Conservation (phyloP, 2,888 invertebrate genomes). For the Bhutanitis thaidina region DNA sequence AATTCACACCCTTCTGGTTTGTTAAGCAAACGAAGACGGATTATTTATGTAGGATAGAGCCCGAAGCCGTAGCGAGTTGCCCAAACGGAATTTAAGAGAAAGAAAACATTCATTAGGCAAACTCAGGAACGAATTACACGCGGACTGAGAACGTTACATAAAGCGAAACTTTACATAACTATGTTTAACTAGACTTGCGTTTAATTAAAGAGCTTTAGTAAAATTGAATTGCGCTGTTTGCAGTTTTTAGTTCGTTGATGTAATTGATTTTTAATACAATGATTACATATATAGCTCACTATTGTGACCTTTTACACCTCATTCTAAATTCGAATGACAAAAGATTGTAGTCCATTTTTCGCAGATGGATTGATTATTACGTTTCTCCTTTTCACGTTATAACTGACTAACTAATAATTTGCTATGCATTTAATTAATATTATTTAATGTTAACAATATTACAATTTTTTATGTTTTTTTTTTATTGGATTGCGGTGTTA, state of each 20-base stretch:
- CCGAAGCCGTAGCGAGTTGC: slow-evolving; percentile 5
- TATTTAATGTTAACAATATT: no score
- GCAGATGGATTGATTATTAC: no score
- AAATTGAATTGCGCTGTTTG: background rate
- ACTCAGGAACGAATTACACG: slow-evolving; percentile 16
- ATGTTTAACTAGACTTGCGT: slow-evolving; percentile 17
- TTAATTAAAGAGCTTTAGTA: slow-evolving; percentile 15
- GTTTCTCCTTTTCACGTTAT: no score
- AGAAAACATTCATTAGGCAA: slow-evolving; percentile 23
- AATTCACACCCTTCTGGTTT: background rate
- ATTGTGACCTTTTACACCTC: no score
- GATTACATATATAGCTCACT: no score
- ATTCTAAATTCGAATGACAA: no score
- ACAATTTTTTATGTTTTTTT: no score
- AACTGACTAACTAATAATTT: no score
- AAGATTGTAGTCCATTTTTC: no score
- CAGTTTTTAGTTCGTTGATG: background rate
- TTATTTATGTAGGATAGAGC: slow-evolving; percentile 13
- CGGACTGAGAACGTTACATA: slow-evolving; percentile 12
- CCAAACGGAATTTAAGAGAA: slow-evolving; percentile 24
- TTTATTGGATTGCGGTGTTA: no score
- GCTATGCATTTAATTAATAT: no score
- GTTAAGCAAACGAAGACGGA: background rate
- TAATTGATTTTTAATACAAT: no score
- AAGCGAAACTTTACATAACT: slow-evolving; percentile 17